These are phyloP conservation scores for Empidonax alnorum DNA, from an alignment of 2,113 vertebrate genomes.

Conservation along the genomic window DNA sequence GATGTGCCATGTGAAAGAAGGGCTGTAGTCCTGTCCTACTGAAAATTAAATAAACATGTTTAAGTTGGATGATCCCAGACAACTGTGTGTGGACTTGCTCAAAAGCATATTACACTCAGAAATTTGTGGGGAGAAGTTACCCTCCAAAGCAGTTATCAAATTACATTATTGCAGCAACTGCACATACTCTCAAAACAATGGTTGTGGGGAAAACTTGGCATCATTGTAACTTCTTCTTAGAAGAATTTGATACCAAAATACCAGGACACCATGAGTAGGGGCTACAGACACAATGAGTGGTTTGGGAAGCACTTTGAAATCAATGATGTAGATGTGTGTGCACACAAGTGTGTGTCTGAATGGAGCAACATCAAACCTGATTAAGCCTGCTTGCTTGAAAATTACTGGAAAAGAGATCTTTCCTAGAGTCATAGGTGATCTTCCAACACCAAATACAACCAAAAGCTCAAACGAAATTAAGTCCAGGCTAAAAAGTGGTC, in stretches of 20 bases:
- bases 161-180: not conserved
- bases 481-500: not conserved
- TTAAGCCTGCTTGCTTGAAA: not conserved
- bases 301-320: not conserved
- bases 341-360: not conserved
- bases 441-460: not conserved
- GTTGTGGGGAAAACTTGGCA: not conserved
- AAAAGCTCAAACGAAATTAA: not conserved
- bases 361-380: not conserved
- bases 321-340: not conserved
- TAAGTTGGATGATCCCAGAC: not conserved
- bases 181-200: not conserved
- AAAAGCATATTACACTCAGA: not conserved
- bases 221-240: not conserved
- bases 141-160: not conserved
- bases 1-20: not conserved
- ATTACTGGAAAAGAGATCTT: not conserved
- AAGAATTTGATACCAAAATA: not conserved
- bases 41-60: not conserved
- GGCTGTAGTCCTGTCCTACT: not conserved
- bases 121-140: not conserved
- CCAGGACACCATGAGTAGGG: not conserved
- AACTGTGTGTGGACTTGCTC: not conserved
- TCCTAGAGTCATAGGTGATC: not conserved
- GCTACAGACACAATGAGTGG: not conserved